A percentile compares a stretch with the other conserved stretches of the same genome.
These are phyloP conservation scores for Drosophila jambulina DNA, from an alignment of 1,140 invertebrate species.

Conservation along the genomic window DNA sequence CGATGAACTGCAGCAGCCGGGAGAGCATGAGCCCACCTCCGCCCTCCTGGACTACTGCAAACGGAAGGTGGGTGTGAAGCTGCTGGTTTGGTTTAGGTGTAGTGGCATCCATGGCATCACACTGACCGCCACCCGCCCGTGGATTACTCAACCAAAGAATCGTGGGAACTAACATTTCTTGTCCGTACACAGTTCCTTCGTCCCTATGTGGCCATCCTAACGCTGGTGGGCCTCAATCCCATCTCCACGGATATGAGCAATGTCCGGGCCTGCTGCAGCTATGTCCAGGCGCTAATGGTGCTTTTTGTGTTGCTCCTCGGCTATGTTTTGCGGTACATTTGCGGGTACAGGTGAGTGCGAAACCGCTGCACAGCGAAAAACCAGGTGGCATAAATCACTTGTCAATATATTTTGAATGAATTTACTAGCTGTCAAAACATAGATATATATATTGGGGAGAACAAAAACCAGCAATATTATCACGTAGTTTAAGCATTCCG, in stretches of 20 bases:
- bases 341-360: constrained; percentile 89
- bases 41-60: constrained; percentile 92
- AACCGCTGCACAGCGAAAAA: constrained; percentile 1
- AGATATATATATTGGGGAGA: not conserved
- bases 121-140: not conserved
- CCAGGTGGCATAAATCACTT: constrained; percentile 7
- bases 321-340: constrained; percentile 91
- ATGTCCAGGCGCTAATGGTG: constrained; percentile 89
- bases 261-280: constrained; percentile 87
- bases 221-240: constrained; percentile 90
- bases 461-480: not conserved
- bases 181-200: constrained; percentile 87
- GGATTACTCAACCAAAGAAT: constrained; percentile 10
- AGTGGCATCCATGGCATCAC: not conserved
- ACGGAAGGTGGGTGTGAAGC: constrained; percentile 86
- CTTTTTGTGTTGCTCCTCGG: constrained; percentile 88
- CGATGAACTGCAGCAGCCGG: constrained; percentile 88
- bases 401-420: not conserved
- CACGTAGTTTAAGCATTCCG: not conserved
- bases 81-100: constrained; percentile 5
- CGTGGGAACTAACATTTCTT: constrained; percentile 9
- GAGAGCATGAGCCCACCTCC: constrained; percentile 89
- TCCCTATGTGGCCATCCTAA: constrained; percentile 90
- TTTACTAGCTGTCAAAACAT: constrained; percentile 5
- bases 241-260: constrained; percentile 88